These are phyloP conservation scores for Hylomyscus alleni DNA, from an alignment of 2,797 vertebrate species.

Conservation along the genomic window DNA sequence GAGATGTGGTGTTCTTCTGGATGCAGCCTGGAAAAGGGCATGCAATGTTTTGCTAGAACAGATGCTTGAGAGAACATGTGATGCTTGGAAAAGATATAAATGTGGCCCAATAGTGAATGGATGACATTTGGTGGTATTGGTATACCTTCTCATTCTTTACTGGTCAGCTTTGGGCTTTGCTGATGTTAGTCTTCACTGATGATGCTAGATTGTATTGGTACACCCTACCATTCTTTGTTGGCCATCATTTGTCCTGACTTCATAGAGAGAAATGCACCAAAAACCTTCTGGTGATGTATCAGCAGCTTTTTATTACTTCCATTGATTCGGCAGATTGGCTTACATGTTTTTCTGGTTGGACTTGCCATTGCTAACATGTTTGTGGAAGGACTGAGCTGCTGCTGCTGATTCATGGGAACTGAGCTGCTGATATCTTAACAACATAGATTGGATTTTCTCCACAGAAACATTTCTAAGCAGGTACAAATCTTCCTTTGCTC, in stretches of 20 bases:
- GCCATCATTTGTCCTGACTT: background rate
- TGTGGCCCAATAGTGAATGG: background rate
- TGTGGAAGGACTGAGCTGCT: background rate
- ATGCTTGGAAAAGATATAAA: background rate
- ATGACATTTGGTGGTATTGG: background rate
- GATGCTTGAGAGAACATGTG: background rate
- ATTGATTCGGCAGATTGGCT: background rate
- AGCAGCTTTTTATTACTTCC: background rate
- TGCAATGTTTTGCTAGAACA: background rate
- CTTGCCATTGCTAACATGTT: background rate
- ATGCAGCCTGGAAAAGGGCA: background rate
- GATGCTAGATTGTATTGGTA: background rate
- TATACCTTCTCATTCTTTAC: background rate
- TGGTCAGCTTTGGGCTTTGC: background rate
- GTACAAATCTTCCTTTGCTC: background rate
- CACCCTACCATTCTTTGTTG: background rate
- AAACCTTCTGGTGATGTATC: background rate
- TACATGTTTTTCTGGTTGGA: background rate
- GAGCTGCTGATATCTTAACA: background rate
- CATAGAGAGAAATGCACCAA: background rate
- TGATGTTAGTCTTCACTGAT: background rate
- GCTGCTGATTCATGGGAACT: background rate
- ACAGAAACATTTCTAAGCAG: background rate
- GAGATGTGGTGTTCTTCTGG: background rate
- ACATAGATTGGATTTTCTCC: background rate